Conservation (phyloP, 2,888 invertebrate genomes). For the Thysanoteuthis rhombus region DNA sequence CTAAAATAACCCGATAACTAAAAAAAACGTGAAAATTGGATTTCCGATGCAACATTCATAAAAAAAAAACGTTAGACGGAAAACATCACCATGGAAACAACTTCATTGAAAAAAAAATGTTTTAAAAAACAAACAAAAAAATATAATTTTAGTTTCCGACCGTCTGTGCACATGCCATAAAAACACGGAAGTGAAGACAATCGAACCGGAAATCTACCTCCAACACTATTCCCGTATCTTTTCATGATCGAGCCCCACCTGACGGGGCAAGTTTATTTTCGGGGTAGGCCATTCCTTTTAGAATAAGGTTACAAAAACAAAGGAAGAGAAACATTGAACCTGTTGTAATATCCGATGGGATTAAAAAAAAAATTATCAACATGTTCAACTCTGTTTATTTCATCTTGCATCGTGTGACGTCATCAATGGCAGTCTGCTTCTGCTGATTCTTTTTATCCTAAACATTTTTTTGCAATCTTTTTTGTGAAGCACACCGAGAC, state of each 20-base stretch:
- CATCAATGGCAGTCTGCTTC: too few relatives aligned
- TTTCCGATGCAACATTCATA: neutral
- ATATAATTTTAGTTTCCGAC: neutral
- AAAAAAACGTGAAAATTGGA: neutral
- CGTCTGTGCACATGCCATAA: neutral
- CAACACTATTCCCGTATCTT: neutral
- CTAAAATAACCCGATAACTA: neutral
- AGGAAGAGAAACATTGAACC: too few relatives aligned
- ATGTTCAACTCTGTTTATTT: too few relatives aligned
- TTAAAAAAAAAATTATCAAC: too few relatives aligned
- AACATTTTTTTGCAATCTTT: too few relatives aligned
- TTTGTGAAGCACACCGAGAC: too few relatives aligned
- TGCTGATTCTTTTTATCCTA: too few relatives aligned
- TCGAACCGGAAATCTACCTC: neutral
- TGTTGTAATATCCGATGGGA: too few relatives aligned
- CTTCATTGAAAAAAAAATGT: too few relatives aligned
- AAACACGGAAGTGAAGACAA: neutral
- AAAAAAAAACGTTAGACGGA: neutral
- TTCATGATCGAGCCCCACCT: neutral
- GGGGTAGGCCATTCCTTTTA: neutral
- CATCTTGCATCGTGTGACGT: too few relatives aligned
- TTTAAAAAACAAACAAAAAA: neutral
- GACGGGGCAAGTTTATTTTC: neutral
- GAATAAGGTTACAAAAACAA: neutral
- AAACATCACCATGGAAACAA: neutral